Evolutionary conservation across 2,113 vertebrate genomes (phyloP).

Genomic region (Apistogramma diplotaenia): DNA sequence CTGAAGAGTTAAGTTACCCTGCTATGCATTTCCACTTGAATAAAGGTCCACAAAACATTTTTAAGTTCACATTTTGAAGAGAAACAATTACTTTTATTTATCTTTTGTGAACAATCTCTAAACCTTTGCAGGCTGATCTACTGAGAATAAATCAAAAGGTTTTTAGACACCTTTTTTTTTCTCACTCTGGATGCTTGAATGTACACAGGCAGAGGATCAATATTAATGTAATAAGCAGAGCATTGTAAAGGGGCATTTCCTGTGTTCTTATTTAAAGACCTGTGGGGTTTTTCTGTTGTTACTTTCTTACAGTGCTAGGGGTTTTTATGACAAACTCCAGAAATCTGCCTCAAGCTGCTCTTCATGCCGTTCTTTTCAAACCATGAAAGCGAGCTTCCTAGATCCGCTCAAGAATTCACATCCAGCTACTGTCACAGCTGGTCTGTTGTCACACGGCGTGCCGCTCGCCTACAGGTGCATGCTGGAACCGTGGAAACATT

Average conservation of each 20-base stretch:
- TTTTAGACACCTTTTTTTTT: not conserved
- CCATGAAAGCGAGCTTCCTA: not conserved
- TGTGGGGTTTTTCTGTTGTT: not conserved
- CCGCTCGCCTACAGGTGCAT: slow-evolving; percentile 24
- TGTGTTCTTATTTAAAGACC: slow-evolving; percentile 29
- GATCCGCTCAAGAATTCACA: not conserved
- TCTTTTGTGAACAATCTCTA: not conserved
- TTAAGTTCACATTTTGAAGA: slow-evolving; percentile 16
- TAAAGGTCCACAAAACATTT: slow-evolving; percentile 28
- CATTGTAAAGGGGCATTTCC: slow-evolving; percentile 41
- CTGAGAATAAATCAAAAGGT: not conserved
- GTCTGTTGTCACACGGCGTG: not conserved
- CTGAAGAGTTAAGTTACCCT: not conserved
- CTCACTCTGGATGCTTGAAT: slow-evolving; percentile 62
- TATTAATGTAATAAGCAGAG: slow-evolving; percentile 31
- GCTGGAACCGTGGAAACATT: slow-evolving; percentile 11
- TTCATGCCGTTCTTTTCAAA: not conserved
- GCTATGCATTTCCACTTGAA: slow-evolving; percentile 68
- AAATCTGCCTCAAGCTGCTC: slow-evolving; percentile 53
- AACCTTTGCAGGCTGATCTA: not conserved
- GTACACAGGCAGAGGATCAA: slow-evolving; percentile 45
- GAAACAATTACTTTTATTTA: slow-evolving; percentile 35
- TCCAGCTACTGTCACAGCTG: slow-evolving; percentile 16
- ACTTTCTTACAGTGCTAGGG: slow-evolving; percentile 23
- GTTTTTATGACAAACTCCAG: slow-evolving; percentile 21